Percentiles rank a stretch among this genome's conserved stretches.
These are phyloP conservation scores for Trogon surrucura DNA, from an alignment of 2,113 vertebrate species.

Conservation along the genomic window DNA sequence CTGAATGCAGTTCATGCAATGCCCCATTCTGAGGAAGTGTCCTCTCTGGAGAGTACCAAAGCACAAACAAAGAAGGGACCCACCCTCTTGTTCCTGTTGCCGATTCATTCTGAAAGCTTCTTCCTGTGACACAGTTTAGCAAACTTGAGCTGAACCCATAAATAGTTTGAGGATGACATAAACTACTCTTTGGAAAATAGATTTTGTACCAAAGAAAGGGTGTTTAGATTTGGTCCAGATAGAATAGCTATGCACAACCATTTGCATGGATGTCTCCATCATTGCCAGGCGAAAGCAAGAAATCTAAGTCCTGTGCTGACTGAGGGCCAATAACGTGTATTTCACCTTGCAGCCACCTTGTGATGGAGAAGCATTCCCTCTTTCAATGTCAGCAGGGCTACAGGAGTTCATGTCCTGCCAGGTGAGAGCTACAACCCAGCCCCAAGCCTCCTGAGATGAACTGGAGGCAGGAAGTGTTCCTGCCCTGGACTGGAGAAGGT, in stretches of 20 bases:
- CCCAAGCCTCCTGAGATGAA: neutral
- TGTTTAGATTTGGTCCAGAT: neutral
- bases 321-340: neutral
- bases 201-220: conserved; percentile 1
- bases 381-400: neutral
- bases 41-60: neutral
- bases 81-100: neutral
- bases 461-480: neutral
- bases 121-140: neutral
- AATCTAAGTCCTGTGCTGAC: neutral
- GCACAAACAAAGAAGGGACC: neutral
- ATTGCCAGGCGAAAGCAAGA: neutral
- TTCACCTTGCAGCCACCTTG: neutral
- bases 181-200: neutral
- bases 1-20: neutral
- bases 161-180: conserved; percentile 11
- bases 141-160: neutral
- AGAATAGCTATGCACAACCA: neutral
- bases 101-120: neutral
- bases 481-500: neutral
- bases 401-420: neutral
- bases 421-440: neutral
- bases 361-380: neutral
- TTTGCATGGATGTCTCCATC: neutral
- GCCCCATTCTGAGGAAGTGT: neutral